Evolutionary conservation across 2,113 vertebrate species (phyloP).

Genomic region (Eptesicus fuscus): DNA sequence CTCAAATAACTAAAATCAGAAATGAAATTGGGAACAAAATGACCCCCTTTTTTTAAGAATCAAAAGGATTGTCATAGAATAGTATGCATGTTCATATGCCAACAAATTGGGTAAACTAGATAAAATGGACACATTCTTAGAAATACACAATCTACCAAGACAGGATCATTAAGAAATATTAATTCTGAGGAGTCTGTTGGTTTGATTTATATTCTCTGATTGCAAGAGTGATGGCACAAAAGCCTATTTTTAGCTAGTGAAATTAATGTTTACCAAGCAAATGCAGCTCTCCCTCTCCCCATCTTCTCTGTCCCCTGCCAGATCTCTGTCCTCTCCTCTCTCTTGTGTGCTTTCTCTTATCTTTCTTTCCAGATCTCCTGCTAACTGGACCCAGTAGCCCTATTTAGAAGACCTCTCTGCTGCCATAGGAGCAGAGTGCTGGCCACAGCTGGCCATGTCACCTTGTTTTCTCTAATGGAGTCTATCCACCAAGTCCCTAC

Average conservation of each 20-base stretch:
- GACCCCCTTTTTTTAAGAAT: background rate
- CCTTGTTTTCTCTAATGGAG: conserved; percentile 37
- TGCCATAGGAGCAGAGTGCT: conserved; percentile 1
- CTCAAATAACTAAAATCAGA: background rate
- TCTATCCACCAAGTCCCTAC: conserved; percentile 54
- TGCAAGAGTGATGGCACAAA: conserved; percentile 69
- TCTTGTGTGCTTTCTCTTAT: background rate
- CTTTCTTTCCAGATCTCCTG: background rate
- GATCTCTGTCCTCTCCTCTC: background rate
- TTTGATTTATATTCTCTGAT: conserved; percentile 76
- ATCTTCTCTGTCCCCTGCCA: background rate
- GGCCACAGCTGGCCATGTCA: background rate
- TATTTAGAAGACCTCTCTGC: conserved; percentile 19
- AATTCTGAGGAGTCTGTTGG: background rate
- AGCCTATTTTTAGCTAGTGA: conserved; percentile 82
- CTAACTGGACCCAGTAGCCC: conserved; percentile 37
- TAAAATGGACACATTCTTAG: background rate
- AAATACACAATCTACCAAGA: background rate
- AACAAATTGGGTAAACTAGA: background rate
- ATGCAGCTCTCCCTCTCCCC: conserved; percentile 76
- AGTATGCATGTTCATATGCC: background rate
- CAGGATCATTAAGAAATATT: background rate
- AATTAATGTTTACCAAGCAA: conserved; percentile 86
- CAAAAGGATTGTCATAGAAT: background rate
- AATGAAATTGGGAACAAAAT: background rate